Percentiles rank a stretch among this genome's conserved stretches.
These are phyloP conservation scores for Benitochromis conjunctus DNA, from an alignment of 2,113 vertebrate genomes.

Conservation along the genomic window DNA sequence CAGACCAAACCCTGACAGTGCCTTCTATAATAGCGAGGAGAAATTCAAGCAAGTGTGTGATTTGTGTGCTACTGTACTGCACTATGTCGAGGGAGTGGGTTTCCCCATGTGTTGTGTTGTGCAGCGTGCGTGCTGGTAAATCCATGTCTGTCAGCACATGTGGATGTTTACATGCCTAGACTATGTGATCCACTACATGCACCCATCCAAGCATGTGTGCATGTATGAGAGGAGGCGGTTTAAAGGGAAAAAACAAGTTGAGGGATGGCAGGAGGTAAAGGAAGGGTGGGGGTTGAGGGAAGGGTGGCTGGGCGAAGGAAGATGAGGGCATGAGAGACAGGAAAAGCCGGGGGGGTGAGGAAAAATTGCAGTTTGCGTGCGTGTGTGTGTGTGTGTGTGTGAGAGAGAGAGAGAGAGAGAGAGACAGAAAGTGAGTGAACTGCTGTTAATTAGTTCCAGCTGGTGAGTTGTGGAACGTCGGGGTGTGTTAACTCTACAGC, in stretches of 20 bases:
- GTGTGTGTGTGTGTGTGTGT: background rate
- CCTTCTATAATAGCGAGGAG: background rate
- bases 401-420: background rate
- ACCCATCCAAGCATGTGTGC: background rate
- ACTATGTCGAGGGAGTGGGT: background rate
- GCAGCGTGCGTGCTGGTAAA: background rate
- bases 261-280: slow-evolving; percentile 47
- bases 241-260: slow-evolving; percentile 44
- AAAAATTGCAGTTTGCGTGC: background rate
- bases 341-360: background rate
- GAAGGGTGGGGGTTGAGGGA: background rate
- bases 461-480: slow-evolving; percentile 27
- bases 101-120: background rate
- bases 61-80: slow-evolving; percentile 3
- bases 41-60: background rate
- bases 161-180: slow-evolving; percentile 23
- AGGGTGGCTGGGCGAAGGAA: slow-evolving; percentile 43
- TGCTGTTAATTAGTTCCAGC: slow-evolving; percentile 75
- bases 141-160: background rate
- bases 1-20: background rate
- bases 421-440: slow-evolving; percentile 51
- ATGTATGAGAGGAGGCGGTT: background rate
- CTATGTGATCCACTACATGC: background rate
- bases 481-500: slow-evolving; percentile 34
- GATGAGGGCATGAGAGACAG: slow-evolving; percentile 43